These are phyloP conservation scores for Cyphomyrmex costatus DNA, from an alignment of 1,140 invertebrate genomes.

Conservation along the genomic window DNA sequence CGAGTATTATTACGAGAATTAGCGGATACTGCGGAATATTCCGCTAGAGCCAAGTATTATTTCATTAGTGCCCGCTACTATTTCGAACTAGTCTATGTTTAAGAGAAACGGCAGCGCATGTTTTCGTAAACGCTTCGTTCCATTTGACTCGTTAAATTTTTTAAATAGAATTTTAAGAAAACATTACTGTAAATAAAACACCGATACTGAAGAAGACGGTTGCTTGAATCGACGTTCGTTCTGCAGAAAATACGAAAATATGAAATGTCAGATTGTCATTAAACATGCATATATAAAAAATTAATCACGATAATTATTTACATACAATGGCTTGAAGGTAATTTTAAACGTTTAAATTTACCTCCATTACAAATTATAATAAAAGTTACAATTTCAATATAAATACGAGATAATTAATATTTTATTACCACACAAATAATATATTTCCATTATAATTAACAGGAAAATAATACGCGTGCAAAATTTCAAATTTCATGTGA, in stretches of 20 bases:
- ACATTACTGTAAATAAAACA: neutral
- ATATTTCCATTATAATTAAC: neutral
- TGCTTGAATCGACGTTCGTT: neutral
- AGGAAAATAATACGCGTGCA: neutral
- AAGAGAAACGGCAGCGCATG: neutral
- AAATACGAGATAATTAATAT: neutral
- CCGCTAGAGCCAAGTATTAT: neutral
- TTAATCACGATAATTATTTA: neutral
- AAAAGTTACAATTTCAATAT: neutral
- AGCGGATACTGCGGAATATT: constrained; percentile 17
- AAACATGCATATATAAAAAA: constrained; percentile 4
- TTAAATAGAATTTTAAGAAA: neutral
- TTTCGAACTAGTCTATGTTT: neutral
- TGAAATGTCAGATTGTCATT: neutral
- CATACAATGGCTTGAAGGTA: neutral
- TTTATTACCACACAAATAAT: neutral
- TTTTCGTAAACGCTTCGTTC: neutral
- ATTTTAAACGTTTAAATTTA: neutral
- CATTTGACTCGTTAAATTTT: neutral
- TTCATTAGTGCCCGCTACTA: constrained; percentile 6
- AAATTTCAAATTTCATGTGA: constrained; percentile 2
- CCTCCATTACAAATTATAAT: neutral
- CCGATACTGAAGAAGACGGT: neutral
- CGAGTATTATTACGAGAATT: constrained; percentile 27
- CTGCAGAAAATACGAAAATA: neutral